These are phyloP conservation scores for Diaperis boleti DNA, from an alignment of 2,888 invertebrate species.

Conservation along the genomic window DNA sequence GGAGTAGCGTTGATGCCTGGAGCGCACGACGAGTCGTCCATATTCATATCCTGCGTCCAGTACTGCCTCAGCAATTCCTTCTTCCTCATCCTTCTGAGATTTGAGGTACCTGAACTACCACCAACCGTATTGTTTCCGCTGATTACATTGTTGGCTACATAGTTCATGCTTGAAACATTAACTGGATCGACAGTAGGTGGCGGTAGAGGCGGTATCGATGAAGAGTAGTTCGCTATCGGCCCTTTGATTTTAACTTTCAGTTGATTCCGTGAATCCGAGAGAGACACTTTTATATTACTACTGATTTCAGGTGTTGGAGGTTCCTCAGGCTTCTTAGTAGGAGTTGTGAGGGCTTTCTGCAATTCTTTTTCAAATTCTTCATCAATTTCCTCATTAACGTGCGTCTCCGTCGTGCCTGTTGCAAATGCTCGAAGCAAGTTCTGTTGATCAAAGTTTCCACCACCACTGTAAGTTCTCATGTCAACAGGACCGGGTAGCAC, in stretches of 20 bases:
- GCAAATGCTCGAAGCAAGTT: conserved; percentile 76
- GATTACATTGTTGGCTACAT: conserved; percentile 64
- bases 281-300: conserved; percentile 77
- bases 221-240: conserved; percentile 83
- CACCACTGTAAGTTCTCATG: conserved; percentile 84
- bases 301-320: conserved; percentile 66
- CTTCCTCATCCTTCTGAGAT: conserved; percentile 88
- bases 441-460: conserved; percentile 70
- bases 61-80: conserved; percentile 88
- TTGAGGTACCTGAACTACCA: conserved; percentile 74
- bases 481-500: conserved; percentile 89
- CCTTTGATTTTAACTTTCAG: conserved; percentile 93
- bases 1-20: conserved; percentile 71
- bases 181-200: conserved; percentile 68
- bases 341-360: conserved; percentile 75
- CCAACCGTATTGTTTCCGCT: conserved; percentile 56
- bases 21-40: conserved; percentile 74
- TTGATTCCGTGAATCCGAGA: conserved; percentile 86
- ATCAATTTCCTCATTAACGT: conserved; percentile 77
- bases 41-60: conserved; percentile 88
- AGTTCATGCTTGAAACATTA: conserved; percentile 65
- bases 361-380: conserved; percentile 85
- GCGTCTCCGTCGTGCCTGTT: conserved; percentile 77
- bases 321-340: conserved; percentile 68
- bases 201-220: conserved; percentile 71